These are phyloP conservation scores for Eubasilissa regina DNA, from an alignment of 1,140 invertebrate species.

Conservation along the genomic window DNA sequence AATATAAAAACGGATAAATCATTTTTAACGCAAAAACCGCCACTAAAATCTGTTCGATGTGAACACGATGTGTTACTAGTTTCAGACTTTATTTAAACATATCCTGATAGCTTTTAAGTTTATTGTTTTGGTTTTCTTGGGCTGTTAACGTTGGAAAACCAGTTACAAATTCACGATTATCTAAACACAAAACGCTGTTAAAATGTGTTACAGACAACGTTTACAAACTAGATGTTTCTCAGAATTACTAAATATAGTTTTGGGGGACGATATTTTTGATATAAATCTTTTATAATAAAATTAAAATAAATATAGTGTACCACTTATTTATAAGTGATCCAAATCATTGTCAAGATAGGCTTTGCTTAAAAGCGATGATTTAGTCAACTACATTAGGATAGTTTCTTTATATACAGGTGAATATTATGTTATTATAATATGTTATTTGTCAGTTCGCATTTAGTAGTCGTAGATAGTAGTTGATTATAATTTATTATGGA, in stretches of 20 bases:
- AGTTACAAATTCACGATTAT: not conserved
- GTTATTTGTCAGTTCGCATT: too few species aligned
- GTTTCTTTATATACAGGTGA: too few species aligned
- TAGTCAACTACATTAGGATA: too few species aligned
- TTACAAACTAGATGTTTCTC: not conserved
- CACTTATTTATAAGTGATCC: too few species aligned
- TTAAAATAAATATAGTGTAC: too few species aligned
- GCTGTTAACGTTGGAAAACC: not conserved
- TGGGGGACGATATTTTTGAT: too few species aligned
- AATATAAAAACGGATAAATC: not conserved
- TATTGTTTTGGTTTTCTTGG: not conserved
- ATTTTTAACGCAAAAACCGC: not conserved
- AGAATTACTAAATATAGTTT: not conserved
- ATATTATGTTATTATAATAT: too few species aligned
- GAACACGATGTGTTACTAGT: not conserved
- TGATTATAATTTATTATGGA: too few species aligned
- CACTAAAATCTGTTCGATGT: conserved; percentile 1
- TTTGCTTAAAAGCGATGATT: too few species aligned
- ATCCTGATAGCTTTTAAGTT: not conserved
- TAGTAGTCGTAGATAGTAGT: too few species aligned
- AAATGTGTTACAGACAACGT: conserved; percentile 2
- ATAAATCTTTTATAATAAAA: too few species aligned
- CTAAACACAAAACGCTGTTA: not conserved
- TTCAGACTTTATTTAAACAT: not conserved
- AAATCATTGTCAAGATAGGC: too few species aligned